Conservation (phyloP, 64 coral and sea anemone genomes). For the Catalaphyllia jardinei region DNA sequence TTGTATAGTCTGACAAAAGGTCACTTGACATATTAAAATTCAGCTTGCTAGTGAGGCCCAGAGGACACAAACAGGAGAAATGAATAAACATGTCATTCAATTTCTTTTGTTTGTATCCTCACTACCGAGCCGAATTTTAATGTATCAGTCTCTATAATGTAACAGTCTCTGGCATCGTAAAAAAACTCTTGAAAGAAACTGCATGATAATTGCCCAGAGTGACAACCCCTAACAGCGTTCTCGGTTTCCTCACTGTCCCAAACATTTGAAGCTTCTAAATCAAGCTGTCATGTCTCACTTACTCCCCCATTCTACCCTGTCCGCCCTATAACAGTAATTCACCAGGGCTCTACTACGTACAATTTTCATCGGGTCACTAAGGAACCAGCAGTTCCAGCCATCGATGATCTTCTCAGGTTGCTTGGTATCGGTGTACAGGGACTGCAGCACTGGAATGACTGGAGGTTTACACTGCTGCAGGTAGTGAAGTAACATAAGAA, state of each 20-base stretch:
- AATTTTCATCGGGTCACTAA: slow-evolving; percentile 66
- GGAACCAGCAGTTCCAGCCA: slow-evolving; percentile 98
- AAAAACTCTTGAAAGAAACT: too few relatives aligned
- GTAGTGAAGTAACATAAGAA: slow-evolving; percentile 92
- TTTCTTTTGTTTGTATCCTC: too few relatives aligned
- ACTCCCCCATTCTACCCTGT: not conserved
- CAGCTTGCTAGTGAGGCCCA: too few relatives aligned
- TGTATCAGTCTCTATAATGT: too few relatives aligned
- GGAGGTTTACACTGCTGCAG: slow-evolving; percentile 78
- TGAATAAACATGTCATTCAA: too few relatives aligned
- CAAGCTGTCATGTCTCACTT: not conserved
- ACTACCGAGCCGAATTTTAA: too few relatives aligned
- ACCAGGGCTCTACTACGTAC: slow-evolving; percentile 23
- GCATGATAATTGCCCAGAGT: too few relatives aligned
- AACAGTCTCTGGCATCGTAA: too few relatives aligned
- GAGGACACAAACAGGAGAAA: too few relatives aligned
- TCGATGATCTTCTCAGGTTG: slow-evolving; percentile 78
- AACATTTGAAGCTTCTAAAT: not conserved
- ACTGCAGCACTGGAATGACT: slow-evolving; percentile 87
- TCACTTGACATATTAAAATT: too few relatives aligned
- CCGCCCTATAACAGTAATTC: not conserved
- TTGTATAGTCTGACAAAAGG: not conserved
- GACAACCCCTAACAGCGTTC: too few relatives aligned
- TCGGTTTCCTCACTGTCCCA: too few relatives aligned
- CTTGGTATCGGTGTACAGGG: slow-evolving; percentile 51